Evolutionary conservation across 2,113 vertebrate species (phyloP), one percentile per base, ranked within the genome.

Genomic region (Colius striatus): DNA sequence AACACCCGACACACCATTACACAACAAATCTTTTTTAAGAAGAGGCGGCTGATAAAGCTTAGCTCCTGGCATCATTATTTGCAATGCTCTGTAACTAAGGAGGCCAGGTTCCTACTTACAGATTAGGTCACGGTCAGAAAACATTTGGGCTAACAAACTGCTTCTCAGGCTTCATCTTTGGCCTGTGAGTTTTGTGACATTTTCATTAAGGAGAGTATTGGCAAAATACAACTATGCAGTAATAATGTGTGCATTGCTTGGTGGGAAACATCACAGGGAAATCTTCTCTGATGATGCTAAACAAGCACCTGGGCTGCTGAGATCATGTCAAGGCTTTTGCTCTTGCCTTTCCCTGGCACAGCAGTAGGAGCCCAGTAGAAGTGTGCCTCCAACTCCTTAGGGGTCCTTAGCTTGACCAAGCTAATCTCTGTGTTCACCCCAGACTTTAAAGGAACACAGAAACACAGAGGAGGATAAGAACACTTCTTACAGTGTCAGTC

Each of bases 1-100:
- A 94, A 61, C 87, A 94, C 81, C 74, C 1, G 1, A 84, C 77
- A 74, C 84, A 79, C 53, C 81, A 51, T 95, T 94, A 95, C 38
- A 95, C 84, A 94, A 87, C 91, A 96, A 91, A 95, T 95, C 91
- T 94, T 87, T 91, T 84, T 71, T 95, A 96, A 95, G 93, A 95
- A 82, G 89, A 89, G 74, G 89, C 20, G 15, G 92, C 94, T 95
- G 96, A 93, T 96, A 81, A 93, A 95, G 95, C 91, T 97, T 94
- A 95, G 86, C 87, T 94, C 73, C 91, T 82, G 92, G 94, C 91
- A 89, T 92, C 86, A 27, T 94, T 92, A 94, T 87, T 94, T 78
- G 76, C 89, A 63, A n/a, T 41, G 89, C 94, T 97, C 94, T 94
- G 83, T 95, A 97, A 95, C 88, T 26, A 82, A 78, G 89, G 84